Evolutionary conservation across 2,797 vertebrate species (phyloP).

Genomic region (Hydrolagus colliei): DNA sequence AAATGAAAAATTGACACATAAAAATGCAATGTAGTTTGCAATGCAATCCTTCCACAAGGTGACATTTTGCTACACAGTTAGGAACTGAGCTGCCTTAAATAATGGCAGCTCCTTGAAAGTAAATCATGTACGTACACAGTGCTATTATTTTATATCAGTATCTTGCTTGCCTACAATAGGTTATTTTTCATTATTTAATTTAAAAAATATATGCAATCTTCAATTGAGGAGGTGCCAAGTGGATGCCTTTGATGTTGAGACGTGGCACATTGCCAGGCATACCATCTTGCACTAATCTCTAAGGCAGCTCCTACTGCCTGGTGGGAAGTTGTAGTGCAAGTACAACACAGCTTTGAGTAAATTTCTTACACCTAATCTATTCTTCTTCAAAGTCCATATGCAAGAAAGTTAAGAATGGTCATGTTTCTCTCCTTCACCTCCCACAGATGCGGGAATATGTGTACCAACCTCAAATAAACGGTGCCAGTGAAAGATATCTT

Average conservation of each 20-base stretch:
- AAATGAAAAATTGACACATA: no score
- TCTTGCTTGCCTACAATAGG: neutral
- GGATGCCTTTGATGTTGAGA: conserved; percentile 17
- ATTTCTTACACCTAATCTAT: neutral
- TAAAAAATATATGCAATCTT: neutral
- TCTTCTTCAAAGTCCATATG: no score
- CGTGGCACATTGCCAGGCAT: neutral
- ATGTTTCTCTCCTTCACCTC: no score
- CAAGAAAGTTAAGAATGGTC: neutral
- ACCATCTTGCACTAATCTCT: neutral
- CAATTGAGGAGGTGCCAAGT: neutral
- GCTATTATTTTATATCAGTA: neutral
- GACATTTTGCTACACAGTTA: no score
- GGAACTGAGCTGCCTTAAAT: no score
- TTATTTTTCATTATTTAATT: neutral
- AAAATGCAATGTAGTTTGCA: no score
- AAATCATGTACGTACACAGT: no score
- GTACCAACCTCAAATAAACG: neutral
- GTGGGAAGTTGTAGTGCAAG: neutral
- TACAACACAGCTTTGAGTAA: neutral
- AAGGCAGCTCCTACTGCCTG: no score
- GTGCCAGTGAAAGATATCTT: no score
- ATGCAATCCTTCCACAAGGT: no score
- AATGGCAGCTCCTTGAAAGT: no score
- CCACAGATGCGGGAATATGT: neutral